These are phyloP conservation scores for Pseudorhombus dupliciocellatus DNA, from an alignment of 2,113 vertebrate species.

Conservation along the genomic window DNA sequence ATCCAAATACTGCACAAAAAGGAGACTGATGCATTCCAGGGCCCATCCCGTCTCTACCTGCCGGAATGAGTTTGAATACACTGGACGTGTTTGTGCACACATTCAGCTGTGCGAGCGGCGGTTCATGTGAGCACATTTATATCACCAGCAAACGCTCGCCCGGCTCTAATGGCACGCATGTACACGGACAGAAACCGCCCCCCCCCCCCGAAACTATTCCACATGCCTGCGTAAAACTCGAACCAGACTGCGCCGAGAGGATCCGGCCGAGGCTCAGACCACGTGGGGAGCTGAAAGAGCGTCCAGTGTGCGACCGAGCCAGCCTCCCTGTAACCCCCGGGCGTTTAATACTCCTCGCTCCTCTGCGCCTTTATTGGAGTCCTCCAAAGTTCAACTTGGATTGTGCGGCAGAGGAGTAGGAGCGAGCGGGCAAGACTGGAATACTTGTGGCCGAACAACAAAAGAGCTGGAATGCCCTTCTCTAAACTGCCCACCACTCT, in stretches of 20 bases:
- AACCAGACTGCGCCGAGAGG: conserved; percentile 15
- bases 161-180: conserved; percentile 5
- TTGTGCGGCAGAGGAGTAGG: conserved; percentile 45
- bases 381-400: conserved; percentile 49
- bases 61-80: neutral
- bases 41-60: conserved; percentile 12
- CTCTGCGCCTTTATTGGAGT: conserved; percentile 40
- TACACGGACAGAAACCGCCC: neutral
- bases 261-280: neutral
- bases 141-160: neutral
- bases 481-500: conserved; percentile 51
- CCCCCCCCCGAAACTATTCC: neutral
- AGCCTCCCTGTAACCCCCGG: conserved; percentile 12
- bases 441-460: conserved; percentile 66
- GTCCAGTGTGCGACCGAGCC: neutral
- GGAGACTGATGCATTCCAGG: conserved; percentile 36
- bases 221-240: conserved; percentile 39
- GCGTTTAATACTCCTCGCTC: conserved; percentile 25
- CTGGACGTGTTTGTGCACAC: neutral
- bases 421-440: conserved; percentile 44
- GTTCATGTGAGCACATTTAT: neutral
- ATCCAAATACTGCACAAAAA: conserved; percentile 49
- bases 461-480: conserved; percentile 61
- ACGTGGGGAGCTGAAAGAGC: neutral
- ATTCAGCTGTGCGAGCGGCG: neutral